phyloP scores from a whole-genome alignment of 2,797 vertebrate species.

The Falco peregrinus region DNA sequence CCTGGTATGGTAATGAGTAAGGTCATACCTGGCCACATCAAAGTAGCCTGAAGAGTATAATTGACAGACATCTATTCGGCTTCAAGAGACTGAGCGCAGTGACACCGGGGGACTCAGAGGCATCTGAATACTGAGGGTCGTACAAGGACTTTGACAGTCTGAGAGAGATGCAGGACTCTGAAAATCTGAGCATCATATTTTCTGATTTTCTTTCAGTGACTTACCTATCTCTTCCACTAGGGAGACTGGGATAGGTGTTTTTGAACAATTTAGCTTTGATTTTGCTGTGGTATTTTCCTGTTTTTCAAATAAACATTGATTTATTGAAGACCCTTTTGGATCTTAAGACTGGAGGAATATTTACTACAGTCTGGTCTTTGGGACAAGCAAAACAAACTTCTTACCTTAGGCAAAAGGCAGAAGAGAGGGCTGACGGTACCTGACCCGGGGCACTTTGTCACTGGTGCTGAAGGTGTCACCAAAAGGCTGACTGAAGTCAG shows the following conservation, averaged over 20 bases:
- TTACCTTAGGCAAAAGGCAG: conserved; percentile 57
- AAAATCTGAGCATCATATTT: conserved; percentile 15
- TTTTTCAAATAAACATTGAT: conserved; percentile 66
- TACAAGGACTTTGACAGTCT: conserved; percentile 56
- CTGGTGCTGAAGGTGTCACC: conserved; percentile 26
- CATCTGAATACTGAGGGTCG: conserved; percentile 31
- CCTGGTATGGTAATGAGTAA: conserved; percentile 64
- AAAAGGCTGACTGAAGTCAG: conserved; percentile 34
- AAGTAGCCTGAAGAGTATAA: conserved; percentile 57
- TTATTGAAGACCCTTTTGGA: conserved; percentile 40
- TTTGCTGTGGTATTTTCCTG: conserved; percentile 33
- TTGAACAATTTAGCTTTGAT: conserved; percentile 65
- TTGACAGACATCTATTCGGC: conserved; percentile 65
- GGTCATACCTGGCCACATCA: conserved; percentile 65
- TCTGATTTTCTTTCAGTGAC: conserved; percentile 34
- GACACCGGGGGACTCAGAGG: conserved; percentile 26
- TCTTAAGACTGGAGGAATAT: conserved; percentile 29
- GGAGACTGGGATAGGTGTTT: conserved; percentile 28
- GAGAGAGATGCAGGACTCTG: conserved; percentile 41
- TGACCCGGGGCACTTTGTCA: conserved; percentile 46
- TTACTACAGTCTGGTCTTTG: background rate
- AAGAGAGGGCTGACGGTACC: background rate
- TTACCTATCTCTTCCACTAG: conserved; percentile 38
- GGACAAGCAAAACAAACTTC: conserved; percentile 49
- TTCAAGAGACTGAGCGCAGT: conserved; percentile 20